Base-by-base conservation (phyloP, 2,888 invertebrate genomes). In the Capitulum mitella region DNA sequence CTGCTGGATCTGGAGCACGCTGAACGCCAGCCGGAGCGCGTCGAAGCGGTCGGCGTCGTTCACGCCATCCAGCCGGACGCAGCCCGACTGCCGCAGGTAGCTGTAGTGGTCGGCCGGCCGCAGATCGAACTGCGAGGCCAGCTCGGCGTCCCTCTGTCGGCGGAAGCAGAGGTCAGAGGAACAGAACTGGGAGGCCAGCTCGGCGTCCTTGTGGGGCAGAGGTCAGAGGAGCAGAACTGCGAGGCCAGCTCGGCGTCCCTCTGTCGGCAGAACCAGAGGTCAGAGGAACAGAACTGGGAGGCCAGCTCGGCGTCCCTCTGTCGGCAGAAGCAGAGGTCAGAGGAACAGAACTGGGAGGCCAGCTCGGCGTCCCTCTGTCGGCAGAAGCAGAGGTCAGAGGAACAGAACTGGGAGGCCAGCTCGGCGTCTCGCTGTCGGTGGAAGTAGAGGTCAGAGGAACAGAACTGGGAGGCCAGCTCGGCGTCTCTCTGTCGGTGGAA, bases 1-100 rank as follows among this genome's bases (percentile, higher is more conserved):
- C 78, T 91, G 89, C 16, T 94, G 93, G 77, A 95, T 93, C 87
- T 95, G 94, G 61, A 96, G 87, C 64, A 96, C 94, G 37, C 93
- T 94, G 85, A 96, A 92, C 0, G 95, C 95, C 80, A 96, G 88
- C 83, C 94, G 90, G 77, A 96, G 87, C n/a, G 92, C 92, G 84
- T 95, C 95, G 84, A 96, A 90, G 85, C 91, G 90, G 83, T 88
- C 89, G 22, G 90, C 89, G 83, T 93, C 93, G 48, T 88, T 87
- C 26, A 89, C 87, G 40, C 91, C 90, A 80, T 91, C 91, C 81
- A 91, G 89, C 83, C 88, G 88, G 70, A 89, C 90, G 84, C 91
- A 91, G 78, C 92, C 93, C 40, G 93, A 92, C 80, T 93, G 92
- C 83, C 93, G 91, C 8, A 96, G 88, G 87, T 95, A 95, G 84